These are phyloP conservation scores for Masnerella sp. DNA, from an alignment of 2,888 invertebrate species.

Conservation along the genomic window DNA sequence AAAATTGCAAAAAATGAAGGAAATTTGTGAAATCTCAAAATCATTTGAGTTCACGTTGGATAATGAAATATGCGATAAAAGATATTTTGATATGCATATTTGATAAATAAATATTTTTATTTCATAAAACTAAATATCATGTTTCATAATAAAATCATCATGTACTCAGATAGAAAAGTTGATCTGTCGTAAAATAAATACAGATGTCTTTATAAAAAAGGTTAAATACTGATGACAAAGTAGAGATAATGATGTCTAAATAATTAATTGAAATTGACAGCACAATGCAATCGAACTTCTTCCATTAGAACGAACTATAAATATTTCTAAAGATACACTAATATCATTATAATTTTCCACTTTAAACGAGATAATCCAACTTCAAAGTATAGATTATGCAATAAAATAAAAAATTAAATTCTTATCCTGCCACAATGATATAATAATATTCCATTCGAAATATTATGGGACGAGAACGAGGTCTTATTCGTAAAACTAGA, in stretches of 20 bases:
- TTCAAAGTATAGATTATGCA: not conserved
- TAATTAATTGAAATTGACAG: not conserved
- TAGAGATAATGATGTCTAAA: not conserved
- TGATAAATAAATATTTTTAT: too few relatives aligned
- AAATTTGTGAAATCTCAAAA: too few relatives aligned
- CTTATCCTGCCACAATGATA: not conserved
- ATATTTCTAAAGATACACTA: too few relatives aligned
- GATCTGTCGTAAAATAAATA: not conserved
- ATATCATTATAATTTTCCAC: too few relatives aligned
- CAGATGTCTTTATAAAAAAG: not conserved
- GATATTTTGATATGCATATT: too few relatives aligned
- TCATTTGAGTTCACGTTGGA: too few relatives aligned
- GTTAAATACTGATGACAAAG: not conserved
- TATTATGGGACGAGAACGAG: slow-evolving; percentile 32
- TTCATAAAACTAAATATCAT: too few relatives aligned
- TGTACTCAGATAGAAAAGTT: too few relatives aligned
- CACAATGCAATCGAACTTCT: not conserved
- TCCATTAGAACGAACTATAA: too few relatives aligned
- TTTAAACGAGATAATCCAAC: not conserved
- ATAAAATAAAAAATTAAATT: not conserved
- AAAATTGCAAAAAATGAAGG: too few relatives aligned
- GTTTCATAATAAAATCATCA: too few relatives aligned
- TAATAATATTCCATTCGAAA: slow-evolving; percentile 17
- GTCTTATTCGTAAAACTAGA: slow-evolving; percentile 37
- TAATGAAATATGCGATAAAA: too few relatives aligned